Evolutionary conservation across 2,113 vertebrate genomes (phyloP).

Genomic region (Hippocampus zosterae): DNA sequence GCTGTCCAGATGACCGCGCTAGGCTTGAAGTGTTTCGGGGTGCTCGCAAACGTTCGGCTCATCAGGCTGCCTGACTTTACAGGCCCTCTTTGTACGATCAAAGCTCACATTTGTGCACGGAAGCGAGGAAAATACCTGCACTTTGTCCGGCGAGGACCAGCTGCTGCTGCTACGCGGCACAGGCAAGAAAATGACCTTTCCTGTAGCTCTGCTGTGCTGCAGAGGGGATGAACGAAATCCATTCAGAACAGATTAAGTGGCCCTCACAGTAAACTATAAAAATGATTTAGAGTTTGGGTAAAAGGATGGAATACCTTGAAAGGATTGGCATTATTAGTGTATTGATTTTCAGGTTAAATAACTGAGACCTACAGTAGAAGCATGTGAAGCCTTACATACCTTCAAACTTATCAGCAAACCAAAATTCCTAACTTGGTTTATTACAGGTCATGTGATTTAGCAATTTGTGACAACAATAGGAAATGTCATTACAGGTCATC

Average conservation of each 20-base stretch:
- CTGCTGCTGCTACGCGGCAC: constrained; percentile 26
- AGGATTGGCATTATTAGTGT: background rate
- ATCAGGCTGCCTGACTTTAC: constrained; percentile 56
- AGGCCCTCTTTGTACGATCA: constrained; percentile 38
- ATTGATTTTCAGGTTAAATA: background rate
- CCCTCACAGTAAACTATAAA: background rate
- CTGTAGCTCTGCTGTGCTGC: constrained; percentile 6
- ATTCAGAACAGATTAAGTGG: constrained; percentile 12
- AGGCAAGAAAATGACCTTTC: constrained; percentile 9
- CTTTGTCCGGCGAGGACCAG: constrained; percentile 27
- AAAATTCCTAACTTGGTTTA: constrained; percentile 6
- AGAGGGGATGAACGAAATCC: background rate
- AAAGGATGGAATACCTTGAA: constrained; percentile 7
- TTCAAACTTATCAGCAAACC: background rate
- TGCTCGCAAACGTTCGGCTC: constrained; percentile 51
- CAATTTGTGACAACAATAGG: constrained; percentile 12
- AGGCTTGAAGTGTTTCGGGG: constrained; percentile 41
- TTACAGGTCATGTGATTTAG: constrained; percentile 23
- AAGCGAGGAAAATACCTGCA: constrained; percentile 8
- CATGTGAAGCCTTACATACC: background rate
- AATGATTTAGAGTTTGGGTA: constrained; percentile 6
- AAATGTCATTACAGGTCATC: constrained; percentile 34
- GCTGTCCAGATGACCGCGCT: constrained; percentile 52
- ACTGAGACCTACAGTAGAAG: too few relatives aligned
- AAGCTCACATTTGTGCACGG: constrained; percentile 18